Base-by-base conservation (phyloP, 2,888 invertebrate genomes). In the Dasysyrphus albostriatus region DNA sequence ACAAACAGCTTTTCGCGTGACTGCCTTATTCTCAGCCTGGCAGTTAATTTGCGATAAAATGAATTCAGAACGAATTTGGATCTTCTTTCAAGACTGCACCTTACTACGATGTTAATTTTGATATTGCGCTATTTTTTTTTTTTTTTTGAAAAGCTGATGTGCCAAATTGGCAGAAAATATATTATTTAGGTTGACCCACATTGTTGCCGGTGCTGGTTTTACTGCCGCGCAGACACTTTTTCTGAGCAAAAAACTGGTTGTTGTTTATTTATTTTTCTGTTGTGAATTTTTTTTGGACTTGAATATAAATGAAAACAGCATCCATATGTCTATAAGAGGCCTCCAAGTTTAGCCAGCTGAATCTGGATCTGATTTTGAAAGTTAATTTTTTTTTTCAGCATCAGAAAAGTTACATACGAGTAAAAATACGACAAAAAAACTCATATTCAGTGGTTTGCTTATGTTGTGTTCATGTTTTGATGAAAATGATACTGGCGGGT, bases 351-450 rank as follows among this genome's bases (percentile, higher is more conserved):
- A 63, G 83, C 65, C 75, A 84, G 69, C 80, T 54, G 39, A 84
- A 80, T 69, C 54, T 70, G 79, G 42, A 80, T 51, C 67, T 69
- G 83, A 16, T 56, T 83, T 83, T 78, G 72, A 77, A 83, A 79
- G 83, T 74, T 47, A 54, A 67, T 32, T 63, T 69, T 39, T 63
- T 69, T 39, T 24, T 24, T 24, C 24, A 24, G 24, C 16, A 56
- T 42, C 76, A 51, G 65, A 39, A 76, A 56, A 76, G 14, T 24
- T 24, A 24, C 24, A 24, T 37, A 37, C 32, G 47, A 34, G 42
- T 32, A 42, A 39, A 42, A 59, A 59, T 9, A 39, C 29, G 24
- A 24, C 14, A 47, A 47, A 47, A 47, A 47, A 16, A 0, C 16
- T 9, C 14, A 54, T 54, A 54, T 51, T 51, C 58, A 63, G 67